Conservation (phyloP, 2,888 invertebrate species). For the Microplitis manilae region DNA sequence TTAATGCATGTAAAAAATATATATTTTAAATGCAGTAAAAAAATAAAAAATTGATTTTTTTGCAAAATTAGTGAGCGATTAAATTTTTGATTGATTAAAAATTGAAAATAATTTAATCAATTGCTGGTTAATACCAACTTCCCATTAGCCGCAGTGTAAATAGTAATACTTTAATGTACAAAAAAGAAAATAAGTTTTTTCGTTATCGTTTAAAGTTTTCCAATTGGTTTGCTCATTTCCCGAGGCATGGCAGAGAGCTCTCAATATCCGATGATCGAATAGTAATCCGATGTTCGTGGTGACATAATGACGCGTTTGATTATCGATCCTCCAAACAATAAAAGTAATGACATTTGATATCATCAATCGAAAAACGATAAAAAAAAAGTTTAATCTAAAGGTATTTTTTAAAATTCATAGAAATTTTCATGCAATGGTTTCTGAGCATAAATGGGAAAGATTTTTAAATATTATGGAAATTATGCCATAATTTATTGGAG, state of each 20-base stretch:
- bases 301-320: slow-evolving; percentile 46
- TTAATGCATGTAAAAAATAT: no score
- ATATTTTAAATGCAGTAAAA: no score
- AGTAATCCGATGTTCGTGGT: slow-evolving; percentile 21
- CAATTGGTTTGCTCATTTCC: slow-evolving; percentile 41
- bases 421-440: no score
- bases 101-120: slow-evolving; percentile 1
- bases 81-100: neutral
- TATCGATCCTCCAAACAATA: slow-evolving; percentile 47
- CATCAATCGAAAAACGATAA: neutral
- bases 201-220: slow-evolving; percentile 29
- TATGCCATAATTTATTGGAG: no score
- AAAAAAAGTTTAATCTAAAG: neutral
- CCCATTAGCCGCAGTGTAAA: neutral
- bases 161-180: slow-evolving; percentile 2
- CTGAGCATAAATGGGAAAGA: no score
- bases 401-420: neutral
- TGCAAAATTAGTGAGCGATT: neutral
- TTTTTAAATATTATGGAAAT: no score
- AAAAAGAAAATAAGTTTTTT: slow-evolving; percentile 21
- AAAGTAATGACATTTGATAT: slow-evolving; percentile 26
- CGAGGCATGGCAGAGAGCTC: slow-evolving; percentile 12
- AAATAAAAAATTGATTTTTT: no score
- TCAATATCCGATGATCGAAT: slow-evolving; percentile 39
- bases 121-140: neutral